phyloP scores from a whole-genome alignment of 1,140 invertebrate species.

The Dinoponera quadriceps region DNA sequence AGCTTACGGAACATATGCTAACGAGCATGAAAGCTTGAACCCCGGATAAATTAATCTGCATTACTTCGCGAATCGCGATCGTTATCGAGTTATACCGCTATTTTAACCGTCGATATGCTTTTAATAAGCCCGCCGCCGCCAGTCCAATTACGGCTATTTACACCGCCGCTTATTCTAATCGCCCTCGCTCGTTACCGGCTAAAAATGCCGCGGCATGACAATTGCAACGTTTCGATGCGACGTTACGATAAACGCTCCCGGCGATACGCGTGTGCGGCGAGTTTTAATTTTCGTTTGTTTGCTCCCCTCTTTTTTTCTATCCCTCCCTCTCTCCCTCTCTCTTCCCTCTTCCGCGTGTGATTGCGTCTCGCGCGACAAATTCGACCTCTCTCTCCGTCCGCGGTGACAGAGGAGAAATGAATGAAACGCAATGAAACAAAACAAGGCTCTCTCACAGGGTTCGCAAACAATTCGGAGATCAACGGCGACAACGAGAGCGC shows the following conservation, averaged over 20 bases:
- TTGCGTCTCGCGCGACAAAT: no score
- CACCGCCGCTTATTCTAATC: conserved; percentile 48
- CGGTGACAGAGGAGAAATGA: no score
- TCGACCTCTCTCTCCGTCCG: no score
- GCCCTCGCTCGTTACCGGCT: conserved; percentile 21
- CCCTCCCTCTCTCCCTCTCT: no score
- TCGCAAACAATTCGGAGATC: no score
- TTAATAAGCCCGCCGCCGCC: conserved; percentile 27
- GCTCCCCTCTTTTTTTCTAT: neutral
- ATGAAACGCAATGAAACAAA: no score
- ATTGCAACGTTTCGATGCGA: conserved; percentile 5
- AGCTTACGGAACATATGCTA: conserved; percentile 30
- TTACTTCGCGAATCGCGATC: conserved; percentile 39
- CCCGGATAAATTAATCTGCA: conserved; percentile 46
- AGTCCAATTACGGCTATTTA: conserved; percentile 37
- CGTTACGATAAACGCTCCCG: conserved; percentile 8
- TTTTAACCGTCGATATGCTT: conserved; percentile 35
- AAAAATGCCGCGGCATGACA: conserved; percentile 16
- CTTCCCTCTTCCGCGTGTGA: no score
- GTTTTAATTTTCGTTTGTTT: neutral
- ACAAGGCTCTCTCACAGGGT: no score
- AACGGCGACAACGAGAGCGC: no score
- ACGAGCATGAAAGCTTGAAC: conserved; percentile 33
- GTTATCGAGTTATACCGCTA: conserved; percentile 49
- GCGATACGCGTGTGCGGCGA: neutral